A percentile compares a stretch with the other conserved stretches of the same genome.
phyloP scores from a whole-genome alignment of 2,113 vertebrate species.

The Gyps fulvus region DNA sequence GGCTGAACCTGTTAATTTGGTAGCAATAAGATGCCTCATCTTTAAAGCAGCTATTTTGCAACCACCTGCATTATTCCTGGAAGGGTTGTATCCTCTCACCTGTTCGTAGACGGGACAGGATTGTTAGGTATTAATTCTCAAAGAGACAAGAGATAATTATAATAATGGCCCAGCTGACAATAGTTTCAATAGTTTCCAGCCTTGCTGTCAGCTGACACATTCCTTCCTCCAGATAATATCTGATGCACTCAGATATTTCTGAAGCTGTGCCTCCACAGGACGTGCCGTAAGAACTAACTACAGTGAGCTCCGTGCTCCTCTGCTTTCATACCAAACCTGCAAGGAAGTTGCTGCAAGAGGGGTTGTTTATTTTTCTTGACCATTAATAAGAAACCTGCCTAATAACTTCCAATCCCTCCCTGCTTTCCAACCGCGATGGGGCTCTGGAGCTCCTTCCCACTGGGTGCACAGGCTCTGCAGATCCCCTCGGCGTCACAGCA shows the following conservation, averaged over 20 bases:
- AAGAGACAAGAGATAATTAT: background rate
- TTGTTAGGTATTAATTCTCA: background rate
- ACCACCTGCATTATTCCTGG: background rate
- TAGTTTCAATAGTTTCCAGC: conserved; percentile 28
- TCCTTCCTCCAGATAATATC: conserved; percentile 38
- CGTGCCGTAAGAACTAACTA: background rate
- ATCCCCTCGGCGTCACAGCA: accelerated
- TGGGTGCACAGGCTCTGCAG: background rate
- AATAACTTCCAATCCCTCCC: background rate
- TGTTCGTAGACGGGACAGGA: background rate
- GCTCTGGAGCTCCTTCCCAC: background rate
- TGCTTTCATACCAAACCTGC: background rate
- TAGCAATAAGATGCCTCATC: background rate
- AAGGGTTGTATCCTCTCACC: background rate
- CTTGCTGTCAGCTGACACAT: conserved; percentile 18
- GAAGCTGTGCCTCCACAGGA: background rate
- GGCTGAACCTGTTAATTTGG: background rate
- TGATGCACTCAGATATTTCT: conserved; percentile 1
- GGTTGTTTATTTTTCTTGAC: background rate
- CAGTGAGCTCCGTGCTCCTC: background rate
- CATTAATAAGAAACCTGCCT: background rate
- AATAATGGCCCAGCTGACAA: conserved; percentile 9
- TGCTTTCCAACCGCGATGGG: background rate
- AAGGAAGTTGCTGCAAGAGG: background rate
- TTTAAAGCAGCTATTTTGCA: background rate